Conservation (phyloP, 1,140 invertebrate species). For the Bombyx mandarina region DNA sequence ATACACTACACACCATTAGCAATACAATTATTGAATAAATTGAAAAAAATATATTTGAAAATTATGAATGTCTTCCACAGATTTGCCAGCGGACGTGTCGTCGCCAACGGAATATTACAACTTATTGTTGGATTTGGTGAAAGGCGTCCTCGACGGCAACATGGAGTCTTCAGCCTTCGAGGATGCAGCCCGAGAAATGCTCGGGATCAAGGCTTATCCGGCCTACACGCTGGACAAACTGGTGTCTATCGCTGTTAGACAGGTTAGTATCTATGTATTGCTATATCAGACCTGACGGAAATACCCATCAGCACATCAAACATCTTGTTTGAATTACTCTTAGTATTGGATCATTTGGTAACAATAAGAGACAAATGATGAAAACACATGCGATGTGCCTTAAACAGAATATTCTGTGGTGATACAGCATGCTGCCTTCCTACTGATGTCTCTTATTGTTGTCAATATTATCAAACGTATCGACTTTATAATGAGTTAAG, state of each 20-base stretch:
- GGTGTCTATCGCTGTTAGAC: constrained; percentile 91
- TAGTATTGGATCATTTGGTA: too few species aligned
- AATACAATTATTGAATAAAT: too few species aligned
- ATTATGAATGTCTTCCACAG: constrained; percentile 9
- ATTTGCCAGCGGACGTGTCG: constrained; percentile 65
- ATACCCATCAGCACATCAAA: too few species aligned
- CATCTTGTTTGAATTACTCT: too few species aligned
- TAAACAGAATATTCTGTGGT: constrained; percentile 17
- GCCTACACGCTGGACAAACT: constrained; percentile 72
- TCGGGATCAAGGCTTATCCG: constrained; percentile 97
- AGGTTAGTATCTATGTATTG: constrained; percentile 61
- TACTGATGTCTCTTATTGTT: constrained; percentile 16
- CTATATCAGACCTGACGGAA: too few species aligned
- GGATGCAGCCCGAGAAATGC: constrained; percentile 96
- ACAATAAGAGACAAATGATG: constrained; percentile 19
- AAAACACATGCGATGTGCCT: constrained; percentile 35
- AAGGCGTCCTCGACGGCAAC: constrained; percentile 95
- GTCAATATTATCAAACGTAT: neutral
- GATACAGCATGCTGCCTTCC: constrained; percentile 39
- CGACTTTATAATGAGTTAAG: too few species aligned
- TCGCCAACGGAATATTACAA: constrained; percentile 79
- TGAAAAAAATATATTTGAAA: neutral
- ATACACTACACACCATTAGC: too few species aligned
- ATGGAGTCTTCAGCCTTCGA: constrained; percentile 93
- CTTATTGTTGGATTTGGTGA: constrained; percentile 95